These are phyloP conservation scores for Zingel zingel DNA, from an alignment of 2,113 vertebrate genomes.

Conservation along the genomic window DNA sequence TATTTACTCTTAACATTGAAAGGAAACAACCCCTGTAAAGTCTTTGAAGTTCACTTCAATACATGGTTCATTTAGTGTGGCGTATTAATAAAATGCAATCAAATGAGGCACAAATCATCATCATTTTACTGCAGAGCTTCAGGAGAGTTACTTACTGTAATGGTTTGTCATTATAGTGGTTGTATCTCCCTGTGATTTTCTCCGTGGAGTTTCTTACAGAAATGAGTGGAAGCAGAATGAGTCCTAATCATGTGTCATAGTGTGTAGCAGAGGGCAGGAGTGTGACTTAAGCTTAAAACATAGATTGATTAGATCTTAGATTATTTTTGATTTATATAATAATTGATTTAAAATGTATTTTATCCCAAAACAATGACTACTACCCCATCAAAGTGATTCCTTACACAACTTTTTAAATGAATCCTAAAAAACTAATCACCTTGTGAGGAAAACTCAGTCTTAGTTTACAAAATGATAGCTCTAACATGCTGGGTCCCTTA, in stretches of 20 bases:
- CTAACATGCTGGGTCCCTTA: background rate
- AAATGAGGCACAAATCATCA: constrained; percentile 3
- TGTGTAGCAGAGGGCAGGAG: background rate
- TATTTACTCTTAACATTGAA: background rate
- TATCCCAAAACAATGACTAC: constrained; percentile 29
- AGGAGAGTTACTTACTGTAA: constrained; percentile 1
- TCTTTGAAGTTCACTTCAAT: background rate
- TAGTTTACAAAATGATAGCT: constrained; percentile 42
- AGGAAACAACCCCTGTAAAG: background rate
- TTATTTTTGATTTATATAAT: too few species aligned
- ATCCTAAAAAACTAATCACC: constrained; percentile 24
- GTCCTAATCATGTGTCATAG: background rate
- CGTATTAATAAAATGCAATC: constrained; percentile 8
- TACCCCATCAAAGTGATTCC: constrained; percentile 29
- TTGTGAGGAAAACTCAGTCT: constrained; percentile 41
- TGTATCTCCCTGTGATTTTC: background rate
- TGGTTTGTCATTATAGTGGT: constrained; percentile 19
- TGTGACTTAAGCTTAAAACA: constrained; percentile 15
- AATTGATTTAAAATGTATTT: constrained; percentile 16
- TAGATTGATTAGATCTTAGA: too few species aligned
- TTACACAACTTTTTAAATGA: constrained; percentile 34
- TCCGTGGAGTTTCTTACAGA: background rate
- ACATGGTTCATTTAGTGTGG: constrained; percentile 6
- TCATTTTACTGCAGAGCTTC: constrained; percentile 7
- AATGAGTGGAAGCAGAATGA: constrained; percentile 25